phyloP scores from a whole-genome alignment of 2,888 invertebrate species.

The Netelia fuscicornis region DNA sequence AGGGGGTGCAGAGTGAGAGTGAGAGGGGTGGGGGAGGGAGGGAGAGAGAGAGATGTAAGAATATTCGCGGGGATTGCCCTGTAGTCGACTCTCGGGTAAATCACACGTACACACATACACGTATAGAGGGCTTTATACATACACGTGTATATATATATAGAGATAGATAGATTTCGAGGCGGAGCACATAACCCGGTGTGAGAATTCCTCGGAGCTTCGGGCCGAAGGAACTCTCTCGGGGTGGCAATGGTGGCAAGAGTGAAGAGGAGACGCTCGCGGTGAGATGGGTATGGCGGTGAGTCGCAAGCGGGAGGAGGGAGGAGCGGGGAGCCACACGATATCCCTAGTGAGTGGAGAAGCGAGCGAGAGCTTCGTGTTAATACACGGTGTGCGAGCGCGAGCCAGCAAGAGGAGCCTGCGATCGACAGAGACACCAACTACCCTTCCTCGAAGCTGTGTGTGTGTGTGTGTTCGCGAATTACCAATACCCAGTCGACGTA shows the following conservation, averaged over 20 bases:
- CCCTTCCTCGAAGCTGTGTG: conserved; percentile 30
- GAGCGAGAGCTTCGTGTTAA: conserved; percentile 51
- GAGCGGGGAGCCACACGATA: conserved; percentile 2
- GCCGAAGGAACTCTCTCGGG: conserved; percentile 46
- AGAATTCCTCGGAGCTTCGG: conserved; percentile 58
- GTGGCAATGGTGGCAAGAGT: conserved; percentile 13
- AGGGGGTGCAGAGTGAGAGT: too few species aligned
- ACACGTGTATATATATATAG: conserved; percentile 18
- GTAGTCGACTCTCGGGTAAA: not conserved
- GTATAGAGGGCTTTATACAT: not conserved
- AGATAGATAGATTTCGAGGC: conserved; percentile 59
- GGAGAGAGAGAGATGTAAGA: not conserved
- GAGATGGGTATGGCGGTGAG: not conserved
- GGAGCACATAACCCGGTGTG: conserved; percentile 61
- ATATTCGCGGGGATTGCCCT: not conserved
- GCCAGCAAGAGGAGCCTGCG: not conserved
- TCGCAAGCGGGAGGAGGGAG: too few species aligned
- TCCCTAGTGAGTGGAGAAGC: conserved; percentile 30
- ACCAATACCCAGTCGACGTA: conserved; percentile 45
- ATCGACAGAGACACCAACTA: not conserved
- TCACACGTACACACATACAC: not conserved
- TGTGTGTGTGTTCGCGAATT: conserved; percentile 49
- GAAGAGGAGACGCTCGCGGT: conserved; percentile 34
- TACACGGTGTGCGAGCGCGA: conserved; percentile 46
- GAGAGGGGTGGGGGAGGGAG: too few species aligned